Conservation (phyloP, 2,113 vertebrate species). For the Rattus rattus region DNA sequence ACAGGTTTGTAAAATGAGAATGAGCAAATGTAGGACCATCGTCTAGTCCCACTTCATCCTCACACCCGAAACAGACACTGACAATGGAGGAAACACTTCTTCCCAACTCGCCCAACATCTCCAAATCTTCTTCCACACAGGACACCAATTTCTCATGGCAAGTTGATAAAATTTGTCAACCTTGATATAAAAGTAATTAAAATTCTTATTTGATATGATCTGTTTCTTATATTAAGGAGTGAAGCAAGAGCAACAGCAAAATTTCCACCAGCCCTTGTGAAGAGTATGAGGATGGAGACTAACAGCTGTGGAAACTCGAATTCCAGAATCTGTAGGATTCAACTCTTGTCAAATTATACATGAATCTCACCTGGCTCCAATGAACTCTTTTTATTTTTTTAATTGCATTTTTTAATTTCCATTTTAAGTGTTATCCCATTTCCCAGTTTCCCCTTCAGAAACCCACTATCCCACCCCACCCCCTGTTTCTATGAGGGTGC, state of each 20-base stretch:
- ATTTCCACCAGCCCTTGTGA: neutral
- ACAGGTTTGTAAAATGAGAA: neutral
- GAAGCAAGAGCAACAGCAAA: neutral
- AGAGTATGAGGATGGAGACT: neutral
- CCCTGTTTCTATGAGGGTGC: too few relatives aligned
- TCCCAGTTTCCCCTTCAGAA: too few relatives aligned
- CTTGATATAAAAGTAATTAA: slow-evolving; percentile 33
- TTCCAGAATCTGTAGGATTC: neutral
- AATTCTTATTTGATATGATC: neutral
- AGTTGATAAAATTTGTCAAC: neutral
- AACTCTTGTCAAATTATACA: neutral
- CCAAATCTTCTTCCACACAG: neutral
- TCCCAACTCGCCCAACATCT: neutral
- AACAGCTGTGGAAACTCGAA: neutral
- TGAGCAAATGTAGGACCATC: neutral
- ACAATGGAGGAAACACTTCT: neutral
- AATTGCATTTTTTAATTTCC: too few relatives aligned
- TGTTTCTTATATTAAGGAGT: neutral
- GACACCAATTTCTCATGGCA: neutral
- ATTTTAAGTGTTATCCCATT: too few relatives aligned
- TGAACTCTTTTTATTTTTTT: neutral
- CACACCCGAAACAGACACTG: neutral
- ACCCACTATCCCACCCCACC: too few relatives aligned
- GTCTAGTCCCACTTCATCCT: neutral
- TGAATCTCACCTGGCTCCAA: neutral